Percentiles rank a stretch among this genome's conserved stretches.
phyloP scores from a whole-genome alignment of 2,113 vertebrate genomes.

The Callipepla californica region DNA sequence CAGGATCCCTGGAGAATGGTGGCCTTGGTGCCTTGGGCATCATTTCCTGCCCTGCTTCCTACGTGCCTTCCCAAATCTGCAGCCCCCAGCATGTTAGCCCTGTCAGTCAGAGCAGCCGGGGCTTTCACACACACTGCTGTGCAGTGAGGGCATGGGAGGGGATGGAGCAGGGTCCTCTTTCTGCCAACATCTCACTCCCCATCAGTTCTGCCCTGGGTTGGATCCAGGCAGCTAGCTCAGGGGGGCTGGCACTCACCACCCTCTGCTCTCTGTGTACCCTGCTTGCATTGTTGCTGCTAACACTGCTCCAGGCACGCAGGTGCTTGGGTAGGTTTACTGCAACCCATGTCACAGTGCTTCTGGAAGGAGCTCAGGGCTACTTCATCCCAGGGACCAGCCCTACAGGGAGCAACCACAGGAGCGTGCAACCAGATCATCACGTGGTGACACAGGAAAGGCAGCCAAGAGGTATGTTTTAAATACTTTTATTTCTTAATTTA shows the following conservation, averaged over 20 bases:
- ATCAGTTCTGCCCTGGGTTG: not conserved
- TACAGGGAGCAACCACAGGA: not conserved
- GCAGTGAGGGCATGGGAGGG: accelerated
- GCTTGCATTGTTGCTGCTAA: accelerated
- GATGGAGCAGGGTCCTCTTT: not conserved
- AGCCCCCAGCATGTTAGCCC: accelerated
- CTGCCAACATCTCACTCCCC: not conserved
- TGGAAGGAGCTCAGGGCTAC: not conserved
- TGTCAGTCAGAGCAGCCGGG: not conserved
- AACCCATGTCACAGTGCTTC: not conserved
- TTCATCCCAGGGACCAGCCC: not conserved
- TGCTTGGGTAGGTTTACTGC: not conserved
- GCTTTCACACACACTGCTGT: accelerated
- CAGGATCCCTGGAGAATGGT: not conserved
- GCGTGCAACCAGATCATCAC: too few species aligned
- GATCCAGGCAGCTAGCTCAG: not conserved
- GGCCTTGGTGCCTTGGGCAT: not conserved
- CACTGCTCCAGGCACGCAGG: not conserved
- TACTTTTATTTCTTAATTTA: slow-evolving; percentile 97
- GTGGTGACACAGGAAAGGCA: not conserved
- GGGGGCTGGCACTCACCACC: not conserved
- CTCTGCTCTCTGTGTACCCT: not conserved
- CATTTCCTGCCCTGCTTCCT: not conserved
- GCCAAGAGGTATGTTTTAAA: slow-evolving; percentile 73
- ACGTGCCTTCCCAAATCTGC: accelerated